phyloP scores from a whole-genome alignment of 2,797 vertebrate species.

The Serranus cabrilla region DNA sequence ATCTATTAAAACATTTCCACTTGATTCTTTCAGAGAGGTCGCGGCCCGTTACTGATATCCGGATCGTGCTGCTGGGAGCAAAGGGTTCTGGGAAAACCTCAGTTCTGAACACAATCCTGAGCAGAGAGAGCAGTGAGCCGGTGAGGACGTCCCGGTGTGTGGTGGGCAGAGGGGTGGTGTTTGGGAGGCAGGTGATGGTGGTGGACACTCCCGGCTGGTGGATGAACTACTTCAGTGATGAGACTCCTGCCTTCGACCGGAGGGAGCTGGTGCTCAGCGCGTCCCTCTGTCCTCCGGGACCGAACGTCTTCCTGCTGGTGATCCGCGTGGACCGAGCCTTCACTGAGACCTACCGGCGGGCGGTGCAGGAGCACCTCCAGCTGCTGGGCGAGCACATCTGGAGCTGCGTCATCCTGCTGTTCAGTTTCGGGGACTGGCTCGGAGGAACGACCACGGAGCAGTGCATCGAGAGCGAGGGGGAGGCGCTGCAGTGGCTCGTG shows the following conservation, averaged over 20 bases:
- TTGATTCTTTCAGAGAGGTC: conserved; percentile 51
- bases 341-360: conserved; percentile 70
- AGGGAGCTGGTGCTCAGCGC: conserved; percentile 73
- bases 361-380: conserved; percentile 72
- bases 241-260: conserved; percentile 72
- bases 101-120: conserved; percentile 70
- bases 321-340: conserved; percentile 82
- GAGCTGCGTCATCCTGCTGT: conserved; percentile 73
- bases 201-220: conserved; percentile 84
- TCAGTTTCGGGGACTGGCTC: conserved; percentile 82
- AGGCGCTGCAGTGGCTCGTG: conserved; percentile 69
- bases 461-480: conserved; percentile 79
- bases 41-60: conserved; percentile 57
- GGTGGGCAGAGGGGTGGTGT: conserved; percentile 38
- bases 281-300: conserved; percentile 81
- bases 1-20: background rate
- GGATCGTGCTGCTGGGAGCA: conserved; percentile 76
- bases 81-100: conserved; percentile 81
- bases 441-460: conserved; percentile 66
- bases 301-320: conserved; percentile 84
- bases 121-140: conserved; percentile 10
- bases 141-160: conserved; percentile 56
- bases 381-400: conserved; percentile 71
- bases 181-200: conserved; percentile 71
- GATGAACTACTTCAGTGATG: conserved; percentile 75